A percentile compares a stretch with the other conserved stretches of the same genome.
phyloP scores from a whole-genome alignment of 1,140 invertebrate genomes.

The Heliconius himera region DNA sequence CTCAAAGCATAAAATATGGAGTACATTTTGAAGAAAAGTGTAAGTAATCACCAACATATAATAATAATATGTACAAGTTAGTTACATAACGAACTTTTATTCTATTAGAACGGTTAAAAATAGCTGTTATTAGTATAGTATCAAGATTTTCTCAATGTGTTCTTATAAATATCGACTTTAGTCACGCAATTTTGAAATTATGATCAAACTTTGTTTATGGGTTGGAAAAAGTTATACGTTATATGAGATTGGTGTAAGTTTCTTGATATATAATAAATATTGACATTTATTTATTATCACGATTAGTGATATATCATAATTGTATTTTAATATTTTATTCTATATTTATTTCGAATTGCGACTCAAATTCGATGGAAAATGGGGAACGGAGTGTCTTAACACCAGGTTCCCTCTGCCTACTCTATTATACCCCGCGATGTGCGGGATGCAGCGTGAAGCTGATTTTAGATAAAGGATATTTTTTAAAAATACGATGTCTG shows the following conservation, averaged over 20 bases:
- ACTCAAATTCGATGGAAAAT: no score
- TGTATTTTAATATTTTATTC: no score
- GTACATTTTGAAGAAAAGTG: conserved; percentile 26
- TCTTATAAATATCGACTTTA: background rate
- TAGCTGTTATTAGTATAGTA: background rate
- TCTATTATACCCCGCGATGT: no score
- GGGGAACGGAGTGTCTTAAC: no score
- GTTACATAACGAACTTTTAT: conserved; percentile 29
- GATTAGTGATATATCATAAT: no score
- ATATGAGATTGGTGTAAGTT: conserved; percentile 1
- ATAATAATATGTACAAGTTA: conserved; percentile 33
- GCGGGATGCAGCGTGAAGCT: no score
- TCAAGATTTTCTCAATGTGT: background rate
- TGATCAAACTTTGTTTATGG: conserved; percentile 23
- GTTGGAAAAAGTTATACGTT: background rate
- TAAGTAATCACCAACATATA: conserved; percentile 29
- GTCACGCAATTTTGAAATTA: conserved; percentile 29
- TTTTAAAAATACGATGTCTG: no score
- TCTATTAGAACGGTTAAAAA: background rate
- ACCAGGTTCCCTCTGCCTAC: no score
- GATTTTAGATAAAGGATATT: no score
- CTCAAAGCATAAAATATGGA: conserved; percentile 2
- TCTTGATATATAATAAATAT: background rate
- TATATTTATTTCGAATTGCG: no score
- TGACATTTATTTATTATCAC: background rate